These are phyloP conservation scores for Oreonectes daqikongensis DNA, from an alignment of 2,797 vertebrate genomes.

Conservation along the genomic window DNA sequence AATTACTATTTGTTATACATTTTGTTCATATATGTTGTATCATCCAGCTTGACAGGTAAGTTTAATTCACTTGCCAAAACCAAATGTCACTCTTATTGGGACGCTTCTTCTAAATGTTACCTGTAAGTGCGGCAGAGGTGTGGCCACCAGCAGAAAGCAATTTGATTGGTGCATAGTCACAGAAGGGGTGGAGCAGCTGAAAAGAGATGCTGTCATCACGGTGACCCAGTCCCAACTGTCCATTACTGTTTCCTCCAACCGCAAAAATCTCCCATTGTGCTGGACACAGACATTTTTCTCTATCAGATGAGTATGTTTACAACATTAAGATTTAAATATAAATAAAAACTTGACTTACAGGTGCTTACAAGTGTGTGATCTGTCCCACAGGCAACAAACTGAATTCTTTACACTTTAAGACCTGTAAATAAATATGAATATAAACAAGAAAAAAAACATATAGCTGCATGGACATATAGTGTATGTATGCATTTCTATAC, in stretches of 20 bases:
- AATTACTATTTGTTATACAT: not conserved
- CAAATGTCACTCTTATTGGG: not conserved
- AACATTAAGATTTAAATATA: not conserved
- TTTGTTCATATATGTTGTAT: no score
- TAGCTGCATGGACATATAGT: not conserved
- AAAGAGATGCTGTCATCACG: constrained; percentile 78
- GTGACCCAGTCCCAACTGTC: constrained; percentile 86
- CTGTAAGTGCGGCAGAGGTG: constrained; percentile 88
- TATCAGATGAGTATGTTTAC: not conserved
- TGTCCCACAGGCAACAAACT: constrained; percentile 85
- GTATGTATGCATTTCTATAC: constrained; percentile 61
- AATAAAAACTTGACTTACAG: constrained; percentile 72
- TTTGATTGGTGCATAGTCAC: constrained; percentile 76
- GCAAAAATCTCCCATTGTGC: constrained; percentile 79
- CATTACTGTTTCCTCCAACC: constrained; percentile 85
- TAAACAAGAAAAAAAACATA: not conserved
- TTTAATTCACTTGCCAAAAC: no score
- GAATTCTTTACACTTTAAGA: constrained; percentile 85
- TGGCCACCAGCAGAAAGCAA: constrained; percentile 86
- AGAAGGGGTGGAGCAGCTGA: constrained; percentile 80
- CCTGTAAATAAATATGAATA: constrained; percentile 68
- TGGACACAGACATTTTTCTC: constrained; percentile 58
- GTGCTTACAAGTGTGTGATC: constrained; percentile 89
- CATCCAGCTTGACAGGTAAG: no score
- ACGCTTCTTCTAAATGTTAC: constrained; percentile 64